Base-by-base conservation (phyloP, 2,113 vertebrate species). In the Shinisaurus crocodilurus region DNA sequence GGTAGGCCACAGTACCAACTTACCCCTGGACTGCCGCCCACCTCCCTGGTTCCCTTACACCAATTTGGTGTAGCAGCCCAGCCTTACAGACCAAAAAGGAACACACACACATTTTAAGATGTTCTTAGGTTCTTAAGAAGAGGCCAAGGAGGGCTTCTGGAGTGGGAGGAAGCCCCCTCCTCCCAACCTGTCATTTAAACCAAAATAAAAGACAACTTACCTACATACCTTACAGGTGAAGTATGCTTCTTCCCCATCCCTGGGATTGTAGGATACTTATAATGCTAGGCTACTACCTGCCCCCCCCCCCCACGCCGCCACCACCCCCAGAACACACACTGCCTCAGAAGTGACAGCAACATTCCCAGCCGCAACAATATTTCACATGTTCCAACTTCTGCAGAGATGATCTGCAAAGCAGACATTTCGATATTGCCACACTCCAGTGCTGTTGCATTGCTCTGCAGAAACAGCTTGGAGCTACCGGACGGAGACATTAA, bases 401-500 rank as follows among this genome's bases (percentile, higher is more conserved):
- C 45, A 72, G 37, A n/a, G 9, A 48, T 50, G 23, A 34, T 48
- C 37, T 57, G 32, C 57, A 29, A 77, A 76, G 74, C 85, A 50
- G 65, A 74, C 40, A 34, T 32, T 63, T 70, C 34, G 7, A 32
- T 27, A 23, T 40, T 20, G 5, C 70, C 40, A 45, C 32, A 2
- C 79, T 69, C 60, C 20, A 48, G 86, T 69, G 25, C 37, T 86
- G 5, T n/a, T 48, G 1, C 2, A 45, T 89, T 25, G 23, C 75
- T 90, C 74, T 70, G 76, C 63, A 67, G n/a, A 91, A 88, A 54
- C 3, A 37, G 23, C 88, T 88, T 60, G 34, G 75, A 93, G 67
- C 74, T 40, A 65, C 32, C 16, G 70, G 67, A 77, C 16, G 70
- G 67, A 77, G 82, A 63, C 45, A 88, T 3, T 43, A 32, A 88